Base-by-base conservation (phyloP, 2,888 invertebrate species). In the Callyntrura sp. region DNA sequence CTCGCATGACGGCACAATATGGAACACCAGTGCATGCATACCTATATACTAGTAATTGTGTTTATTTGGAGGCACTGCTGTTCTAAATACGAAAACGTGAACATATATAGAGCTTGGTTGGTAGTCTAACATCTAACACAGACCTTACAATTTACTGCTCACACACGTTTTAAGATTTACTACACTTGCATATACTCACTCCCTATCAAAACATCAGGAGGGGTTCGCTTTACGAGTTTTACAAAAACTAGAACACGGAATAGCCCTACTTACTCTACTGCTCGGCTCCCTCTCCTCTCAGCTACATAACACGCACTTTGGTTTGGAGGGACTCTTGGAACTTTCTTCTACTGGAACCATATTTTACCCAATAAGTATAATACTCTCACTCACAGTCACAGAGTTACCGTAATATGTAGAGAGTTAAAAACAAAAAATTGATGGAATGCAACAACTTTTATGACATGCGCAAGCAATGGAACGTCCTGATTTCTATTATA, bases 391-490 rank as follows among this genome's bases (percentile, higher is more conserved):
- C 23, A 14, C 25, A 65, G 65, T 14, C n/a, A 8, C 8, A 2
- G 14, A 57, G 57, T n/a, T n/a, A 57, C 57, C 57, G 57, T 57
- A n/a, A n/a, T 14, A n/a, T n/a, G 14, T 57, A 17, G 57, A 57
- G 8, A 14, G 14, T n/a, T 57, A 9, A n/a, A 57, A 17, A n/a
- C 14, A n/a, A 57, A 28, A 11, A n/a, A 12, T 9, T 25, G 14
- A 14, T 23, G 87, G 81, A 87, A 82, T 81, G 87, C 87, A 87
- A 87, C 87, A 87, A 87, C 48, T 82, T 51, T 17, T 84, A 25
- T 68, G 68, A 43, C 83, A 25, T 76, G 82, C 83, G 83, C 88
- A 35, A 0, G n/a, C 28, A 6, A 43, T 35, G 23, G 70, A 4
- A 68, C 45, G 45, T 25, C 83, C 60, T 85, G 70, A 85, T 73